Evolutionary conservation across 2,797 vertebrate genomes (phyloP).

Genomic region (Craterocephalus amniculus): DNA sequence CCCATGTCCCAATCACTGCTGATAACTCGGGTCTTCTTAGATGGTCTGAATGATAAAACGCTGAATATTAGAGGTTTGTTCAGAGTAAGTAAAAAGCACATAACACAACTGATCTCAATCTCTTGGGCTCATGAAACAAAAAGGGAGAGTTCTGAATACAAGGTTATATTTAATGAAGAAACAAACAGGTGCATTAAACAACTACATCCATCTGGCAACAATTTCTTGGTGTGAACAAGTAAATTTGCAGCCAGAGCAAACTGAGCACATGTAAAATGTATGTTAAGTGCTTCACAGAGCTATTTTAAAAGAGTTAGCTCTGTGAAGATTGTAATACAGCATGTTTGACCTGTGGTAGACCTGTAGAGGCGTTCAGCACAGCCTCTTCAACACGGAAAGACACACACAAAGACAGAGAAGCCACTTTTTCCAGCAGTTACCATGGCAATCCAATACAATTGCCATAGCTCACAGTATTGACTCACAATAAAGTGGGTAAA

Average conservation of each 20-base stretch:
- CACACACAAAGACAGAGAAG: conserved; percentile 48
- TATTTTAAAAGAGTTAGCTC: conserved; percentile 47
- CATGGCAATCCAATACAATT: conserved; percentile 78
- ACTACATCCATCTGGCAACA: conserved; percentile 10
- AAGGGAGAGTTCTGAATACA: conserved; percentile 11
- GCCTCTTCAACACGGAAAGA: conserved; percentile 56
- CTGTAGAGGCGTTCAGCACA: conserved; percentile 56
- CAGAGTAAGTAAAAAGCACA: not conserved
- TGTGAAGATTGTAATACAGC: conserved; percentile 34
- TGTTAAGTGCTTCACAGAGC: conserved; percentile 52
- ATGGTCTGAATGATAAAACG: conserved; percentile 39
- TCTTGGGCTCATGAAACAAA: not conserved
- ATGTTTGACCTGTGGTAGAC: conserved; percentile 53
- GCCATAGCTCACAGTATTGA: conserved; percentile 67
- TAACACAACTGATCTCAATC: not conserved
- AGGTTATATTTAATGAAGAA: not conserved
- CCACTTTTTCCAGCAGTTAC: conserved; percentile 71
- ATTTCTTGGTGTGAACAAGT: conserved; percentile 41
- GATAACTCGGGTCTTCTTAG: conserved; percentile 60
- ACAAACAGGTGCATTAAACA: conserved; percentile 1
- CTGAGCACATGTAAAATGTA: conserved; percentile 59
- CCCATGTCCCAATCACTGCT: conserved; percentile 57
- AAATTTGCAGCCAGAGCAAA: conserved; percentile 28
- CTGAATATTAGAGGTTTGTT: conserved; percentile 46
- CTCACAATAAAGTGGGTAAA: conserved; percentile 73